Evolutionary conservation across 2,888 invertebrate species (phyloP).

Genomic region (Cephalotes varians): DNA sequence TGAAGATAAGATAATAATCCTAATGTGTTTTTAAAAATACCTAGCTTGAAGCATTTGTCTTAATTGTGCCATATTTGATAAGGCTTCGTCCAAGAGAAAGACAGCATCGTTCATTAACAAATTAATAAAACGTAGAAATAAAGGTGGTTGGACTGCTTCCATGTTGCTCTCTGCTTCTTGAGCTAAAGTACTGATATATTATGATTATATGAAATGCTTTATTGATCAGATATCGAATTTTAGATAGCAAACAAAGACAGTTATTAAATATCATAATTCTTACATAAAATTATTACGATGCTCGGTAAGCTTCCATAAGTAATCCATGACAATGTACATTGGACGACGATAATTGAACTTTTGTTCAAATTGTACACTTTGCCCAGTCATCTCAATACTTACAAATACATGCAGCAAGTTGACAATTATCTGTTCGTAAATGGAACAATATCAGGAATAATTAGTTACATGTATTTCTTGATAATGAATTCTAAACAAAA

Average conservation of each 20-base stretch:
- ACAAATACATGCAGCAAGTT: constrained; percentile 96
- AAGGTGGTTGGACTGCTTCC: constrained; percentile 95
- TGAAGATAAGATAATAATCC: no score
- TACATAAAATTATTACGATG: constrained; percentile 93
- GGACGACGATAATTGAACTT: constrained; percentile 98
- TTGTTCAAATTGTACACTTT: constrained; percentile 97
- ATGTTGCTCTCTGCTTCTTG: constrained; percentile 94
- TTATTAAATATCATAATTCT: constrained; percentile 73
- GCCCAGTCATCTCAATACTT: constrained; percentile 99
- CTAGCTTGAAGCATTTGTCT: constrained; percentile 92
- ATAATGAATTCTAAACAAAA: neutral
- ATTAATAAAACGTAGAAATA: constrained; percentile 98
- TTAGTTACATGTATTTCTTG: neutral
- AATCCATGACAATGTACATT: constrained; percentile 97
- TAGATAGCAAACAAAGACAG: neutral
- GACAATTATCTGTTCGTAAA: constrained; percentile 89
- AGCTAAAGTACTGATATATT: constrained; percentile 89
- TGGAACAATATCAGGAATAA: neutral
- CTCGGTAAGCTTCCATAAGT: constrained; percentile 94
- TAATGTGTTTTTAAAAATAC: constrained; percentile 84
- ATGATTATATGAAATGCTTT: constrained; percentile 24
- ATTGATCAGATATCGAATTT: neutral
- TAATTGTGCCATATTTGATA: constrained; percentile 95
- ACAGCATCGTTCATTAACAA: constrained; percentile 99
- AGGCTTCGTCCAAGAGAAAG: constrained; percentile 96